Conservation (phyloP, 2,888 invertebrate genomes). For the Venustoraphidia nigricollis region DNA sequence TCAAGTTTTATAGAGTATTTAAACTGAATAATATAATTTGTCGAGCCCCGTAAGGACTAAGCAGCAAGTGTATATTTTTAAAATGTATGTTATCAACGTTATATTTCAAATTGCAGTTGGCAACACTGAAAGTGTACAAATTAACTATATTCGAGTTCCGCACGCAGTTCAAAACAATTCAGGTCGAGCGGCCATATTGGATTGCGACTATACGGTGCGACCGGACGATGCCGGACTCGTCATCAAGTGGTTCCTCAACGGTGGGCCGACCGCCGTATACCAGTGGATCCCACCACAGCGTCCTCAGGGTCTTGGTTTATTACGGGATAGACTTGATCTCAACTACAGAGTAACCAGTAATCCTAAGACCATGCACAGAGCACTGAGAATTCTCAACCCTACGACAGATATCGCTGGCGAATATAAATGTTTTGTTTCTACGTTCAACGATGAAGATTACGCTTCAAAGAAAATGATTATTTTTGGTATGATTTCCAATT, state of each 20-base stretch:
- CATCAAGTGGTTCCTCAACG: constrained; percentile 60
- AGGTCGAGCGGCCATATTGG: constrained; percentile 38
- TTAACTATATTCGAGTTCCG: constrained; percentile 27
- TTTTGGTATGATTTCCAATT: constrained; percentile 37
- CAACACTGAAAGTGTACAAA: constrained; percentile 18
- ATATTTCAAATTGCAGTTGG: too few species aligned
- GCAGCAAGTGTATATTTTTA: too few species aligned
- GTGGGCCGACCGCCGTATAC: constrained; percentile 49
- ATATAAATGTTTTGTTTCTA: constrained; percentile 57
- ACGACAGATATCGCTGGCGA: constrained; percentile 55
- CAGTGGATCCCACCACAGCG: constrained; percentile 62
- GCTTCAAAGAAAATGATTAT: constrained; percentile 46
- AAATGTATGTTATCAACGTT: too few species aligned
- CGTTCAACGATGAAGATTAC: constrained; percentile 50
- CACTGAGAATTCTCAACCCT: constrained; percentile 50
- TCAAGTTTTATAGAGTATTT: too few species aligned
- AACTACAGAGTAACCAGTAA: constrained; percentile 48
- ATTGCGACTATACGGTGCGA: constrained; percentile 52
- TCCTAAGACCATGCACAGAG: constrained; percentile 51
- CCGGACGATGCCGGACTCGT: constrained; percentile 50
- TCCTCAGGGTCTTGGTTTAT: constrained; percentile 46
- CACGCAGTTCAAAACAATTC: constrained; percentile 25
- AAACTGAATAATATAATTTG: too few species aligned
- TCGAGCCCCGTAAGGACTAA: too few species aligned
- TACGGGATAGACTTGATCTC: constrained; percentile 42